Conservation (phyloP, 2,113 vertebrate genomes). For the Nothobranchius furzeri region DNA sequence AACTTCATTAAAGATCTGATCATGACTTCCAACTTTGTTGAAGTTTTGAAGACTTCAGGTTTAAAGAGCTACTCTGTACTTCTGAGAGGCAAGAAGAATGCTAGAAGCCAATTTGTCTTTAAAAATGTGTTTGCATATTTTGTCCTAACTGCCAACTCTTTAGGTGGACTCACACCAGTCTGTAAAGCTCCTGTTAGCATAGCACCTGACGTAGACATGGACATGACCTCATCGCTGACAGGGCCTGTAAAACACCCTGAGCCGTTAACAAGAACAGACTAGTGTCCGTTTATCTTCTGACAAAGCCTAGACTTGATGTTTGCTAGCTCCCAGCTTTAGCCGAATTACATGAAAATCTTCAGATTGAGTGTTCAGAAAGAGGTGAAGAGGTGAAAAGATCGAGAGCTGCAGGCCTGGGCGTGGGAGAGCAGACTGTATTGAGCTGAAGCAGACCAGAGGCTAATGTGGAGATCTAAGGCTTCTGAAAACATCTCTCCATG, state of each 20-base stretch:
- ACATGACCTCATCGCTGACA: neutral
- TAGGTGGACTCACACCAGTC: too few relatives aligned
- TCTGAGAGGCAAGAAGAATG: too few relatives aligned
- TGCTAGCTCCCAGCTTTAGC: neutral
- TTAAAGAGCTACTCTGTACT: too few relatives aligned
- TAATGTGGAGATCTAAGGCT: constrained; percentile 72
- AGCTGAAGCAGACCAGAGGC: constrained; percentile 75
- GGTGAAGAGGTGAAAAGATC: constrained; percentile 18
- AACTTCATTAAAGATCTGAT: too few relatives aligned
- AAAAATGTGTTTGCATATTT: too few relatives aligned
- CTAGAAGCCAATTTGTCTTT: too few relatives aligned
- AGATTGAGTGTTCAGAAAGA: neutral
- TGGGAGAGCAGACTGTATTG: constrained; percentile 72
- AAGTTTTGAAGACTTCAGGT: too few relatives aligned
- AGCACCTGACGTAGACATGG: neutral
- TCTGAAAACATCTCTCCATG: constrained; percentile 60
- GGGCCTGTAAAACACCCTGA: neutral
- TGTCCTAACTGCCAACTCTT: too few relatives aligned
- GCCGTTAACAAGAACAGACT: neutral
- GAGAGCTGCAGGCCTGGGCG: constrained; percentile 46
- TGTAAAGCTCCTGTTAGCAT: too few relatives aligned
- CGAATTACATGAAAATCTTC: neutral
- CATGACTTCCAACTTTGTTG: too few relatives aligned
- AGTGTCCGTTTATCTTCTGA: neutral
- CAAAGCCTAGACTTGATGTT: neutral